phyloP scores from a whole-genome alignment of 2,797 vertebrate genomes.

The Podargus strigoides region DNA sequence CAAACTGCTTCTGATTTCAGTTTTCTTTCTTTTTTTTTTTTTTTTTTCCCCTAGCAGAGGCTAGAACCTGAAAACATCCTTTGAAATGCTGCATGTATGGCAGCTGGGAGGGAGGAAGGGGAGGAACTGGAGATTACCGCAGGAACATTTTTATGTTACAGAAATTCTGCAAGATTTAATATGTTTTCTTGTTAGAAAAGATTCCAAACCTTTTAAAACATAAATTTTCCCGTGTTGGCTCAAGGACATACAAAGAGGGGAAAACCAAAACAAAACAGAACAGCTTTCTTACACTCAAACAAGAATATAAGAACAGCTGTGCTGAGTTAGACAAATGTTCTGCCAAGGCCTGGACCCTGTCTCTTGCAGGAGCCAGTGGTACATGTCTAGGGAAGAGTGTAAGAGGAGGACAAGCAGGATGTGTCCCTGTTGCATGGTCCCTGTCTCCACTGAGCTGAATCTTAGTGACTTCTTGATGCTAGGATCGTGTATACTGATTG shows the following conservation, averaged over 20 bases:
- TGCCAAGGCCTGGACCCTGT: background rate
- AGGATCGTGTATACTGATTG: accelerated
- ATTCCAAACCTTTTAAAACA: background rate
- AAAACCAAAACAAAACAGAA: background rate
- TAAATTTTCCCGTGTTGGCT: background rate
- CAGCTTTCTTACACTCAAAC: background rate
- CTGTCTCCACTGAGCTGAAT: background rate
- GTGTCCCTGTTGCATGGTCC: accelerated
- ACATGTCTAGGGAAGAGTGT: background rate
- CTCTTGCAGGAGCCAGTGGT: background rate
- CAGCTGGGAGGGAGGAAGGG: background rate
- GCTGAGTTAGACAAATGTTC: background rate
- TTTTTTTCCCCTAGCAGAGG: background rate
- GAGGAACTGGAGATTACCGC: background rate
- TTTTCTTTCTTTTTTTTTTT: background rate
- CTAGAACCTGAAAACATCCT: conserved; percentile 27
- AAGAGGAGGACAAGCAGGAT: background rate
- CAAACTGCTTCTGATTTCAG: conserved; percentile 43
- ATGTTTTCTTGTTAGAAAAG: background rate
- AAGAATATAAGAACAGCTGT: background rate
- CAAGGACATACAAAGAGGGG: background rate
- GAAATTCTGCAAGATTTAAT: background rate
- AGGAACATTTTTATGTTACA: background rate
- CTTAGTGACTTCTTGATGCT: background rate
- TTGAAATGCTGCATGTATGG: conserved; percentile 32